Conservation (phyloP, 2,113 vertebrate genomes). For the Sminthopsis crassicaudata region DNA sequence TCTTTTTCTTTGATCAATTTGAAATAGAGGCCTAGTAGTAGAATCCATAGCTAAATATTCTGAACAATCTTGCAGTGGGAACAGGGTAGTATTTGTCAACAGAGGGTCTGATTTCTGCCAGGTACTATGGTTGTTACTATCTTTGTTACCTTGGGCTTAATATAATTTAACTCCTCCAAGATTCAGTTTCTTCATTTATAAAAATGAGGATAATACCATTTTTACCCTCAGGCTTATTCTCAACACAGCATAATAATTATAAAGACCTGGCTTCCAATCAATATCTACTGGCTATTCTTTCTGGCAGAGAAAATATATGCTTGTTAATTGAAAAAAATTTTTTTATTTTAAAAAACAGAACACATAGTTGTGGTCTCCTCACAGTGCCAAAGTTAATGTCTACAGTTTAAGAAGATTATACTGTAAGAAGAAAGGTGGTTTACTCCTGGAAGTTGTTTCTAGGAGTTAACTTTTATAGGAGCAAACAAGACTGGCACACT, state of each 20-base stretch:
- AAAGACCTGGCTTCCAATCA: no score
- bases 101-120: neutral
- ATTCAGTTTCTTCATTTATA: no score
- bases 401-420: neutral
- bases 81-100: neutral
- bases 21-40: neutral
- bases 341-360: neutral
- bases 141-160: neutral
- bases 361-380: neutral
- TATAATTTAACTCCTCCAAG: neutral
- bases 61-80: neutral
- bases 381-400: neutral
- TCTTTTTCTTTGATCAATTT: neutral
- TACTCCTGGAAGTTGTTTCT: neutral
- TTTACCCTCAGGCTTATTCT: constrained; percentile 1
- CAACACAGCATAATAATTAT: no score
- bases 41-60: neutral
- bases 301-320: no score
- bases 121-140: neutral
- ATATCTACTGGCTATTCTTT: no score
- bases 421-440: no score
- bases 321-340: no score
- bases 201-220: neutral
- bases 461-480: neutral
- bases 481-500: neutral